Conservation (phyloP, 2,888 invertebrate genomes). For the Caenorhabditis plicata region DNA sequence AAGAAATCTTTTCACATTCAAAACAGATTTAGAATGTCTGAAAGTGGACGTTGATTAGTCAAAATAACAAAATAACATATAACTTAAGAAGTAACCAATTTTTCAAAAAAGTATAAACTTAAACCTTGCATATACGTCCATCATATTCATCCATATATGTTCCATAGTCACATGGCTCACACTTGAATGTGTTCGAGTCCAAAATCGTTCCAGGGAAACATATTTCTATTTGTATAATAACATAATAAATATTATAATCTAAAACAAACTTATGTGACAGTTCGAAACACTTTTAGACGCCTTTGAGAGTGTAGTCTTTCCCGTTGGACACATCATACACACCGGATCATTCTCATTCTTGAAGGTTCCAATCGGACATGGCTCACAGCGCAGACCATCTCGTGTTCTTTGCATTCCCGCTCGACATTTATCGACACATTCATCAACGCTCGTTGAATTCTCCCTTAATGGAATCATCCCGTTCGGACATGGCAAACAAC, state of each 20-base stretch:
- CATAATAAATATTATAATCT: neutral
- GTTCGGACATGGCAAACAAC: conserved; percentile 37
- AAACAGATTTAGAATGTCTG: too few species aligned
- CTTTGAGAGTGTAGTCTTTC: conserved; percentile 36
- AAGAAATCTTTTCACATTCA: too few species aligned
- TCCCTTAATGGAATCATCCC: conserved; percentile 41
- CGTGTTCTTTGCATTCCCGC: conserved; percentile 35
- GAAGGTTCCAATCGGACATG: conserved; percentile 46
- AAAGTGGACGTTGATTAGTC: too few species aligned
- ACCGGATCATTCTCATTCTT: conserved; percentile 34
- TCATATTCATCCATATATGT: conserved; percentile 43
- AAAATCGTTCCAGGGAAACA: conserved; percentile 47
- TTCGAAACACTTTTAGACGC: conserved; percentile 33
- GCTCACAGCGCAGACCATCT: conserved; percentile 36
- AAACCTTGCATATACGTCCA: conserved; percentile 35
- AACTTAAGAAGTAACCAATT: too few species aligned
- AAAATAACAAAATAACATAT: too few species aligned
- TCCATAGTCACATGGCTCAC: conserved; percentile 40
- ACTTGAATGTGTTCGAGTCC: conserved; percentile 28
- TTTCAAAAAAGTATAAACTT: neutral
- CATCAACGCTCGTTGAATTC: conserved; percentile 43
- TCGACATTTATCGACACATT: conserved; percentile 39
- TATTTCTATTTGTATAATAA: conserved; percentile 40
- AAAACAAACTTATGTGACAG: conserved; percentile 41
- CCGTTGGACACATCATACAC: conserved; percentile 51